Conservation (phyloP, 2,888 invertebrate species). For the Patella pellucida region DNA sequence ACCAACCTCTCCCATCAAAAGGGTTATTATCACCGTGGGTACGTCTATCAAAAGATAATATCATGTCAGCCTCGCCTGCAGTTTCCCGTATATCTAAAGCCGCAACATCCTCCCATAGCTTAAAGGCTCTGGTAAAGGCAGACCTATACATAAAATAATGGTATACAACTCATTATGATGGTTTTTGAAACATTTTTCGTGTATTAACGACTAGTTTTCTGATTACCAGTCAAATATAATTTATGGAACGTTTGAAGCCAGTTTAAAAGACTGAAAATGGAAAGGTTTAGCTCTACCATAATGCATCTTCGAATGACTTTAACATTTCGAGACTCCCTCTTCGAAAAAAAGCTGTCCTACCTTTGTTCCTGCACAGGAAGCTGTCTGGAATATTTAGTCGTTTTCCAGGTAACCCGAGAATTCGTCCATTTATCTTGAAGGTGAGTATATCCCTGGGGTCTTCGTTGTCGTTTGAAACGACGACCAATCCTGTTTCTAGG, state of each 20-base stretch:
- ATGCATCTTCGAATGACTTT: too few relatives aligned
- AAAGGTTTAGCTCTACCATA: too few relatives aligned
- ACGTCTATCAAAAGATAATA: conserved; percentile 54
- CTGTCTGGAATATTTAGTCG: conserved; percentile 52
- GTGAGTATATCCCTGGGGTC: conserved; percentile 35
- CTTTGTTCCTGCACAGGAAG: conserved; percentile 33
- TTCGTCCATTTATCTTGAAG: conserved; percentile 58
- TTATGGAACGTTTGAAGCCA: too few relatives aligned
- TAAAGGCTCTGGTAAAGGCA: conserved; percentile 56
- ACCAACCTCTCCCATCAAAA: conserved; percentile 67
- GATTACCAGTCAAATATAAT: too few relatives aligned
- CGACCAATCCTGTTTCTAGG: conserved; percentile 38
- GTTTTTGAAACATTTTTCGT: too few relatives aligned
- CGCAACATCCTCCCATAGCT: conserved; percentile 59
- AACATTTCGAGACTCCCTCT: too few relatives aligned
- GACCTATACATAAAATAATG: conserved; percentile 39
- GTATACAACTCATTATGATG: too few relatives aligned
- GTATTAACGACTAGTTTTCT: too few relatives aligned
- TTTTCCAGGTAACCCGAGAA: conserved; percentile 49
- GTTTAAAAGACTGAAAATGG: too few relatives aligned
- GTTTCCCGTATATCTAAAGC: conserved; percentile 52
- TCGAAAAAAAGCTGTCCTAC: conserved; percentile 22
- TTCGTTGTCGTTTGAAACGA: conserved; percentile 12
- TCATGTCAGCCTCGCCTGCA: conserved; percentile 55
- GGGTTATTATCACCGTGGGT: conserved; percentile 63